phyloP scores from a whole-genome alignment of 1,140 invertebrate genomes.

The Halotydeus destructor region DNA sequence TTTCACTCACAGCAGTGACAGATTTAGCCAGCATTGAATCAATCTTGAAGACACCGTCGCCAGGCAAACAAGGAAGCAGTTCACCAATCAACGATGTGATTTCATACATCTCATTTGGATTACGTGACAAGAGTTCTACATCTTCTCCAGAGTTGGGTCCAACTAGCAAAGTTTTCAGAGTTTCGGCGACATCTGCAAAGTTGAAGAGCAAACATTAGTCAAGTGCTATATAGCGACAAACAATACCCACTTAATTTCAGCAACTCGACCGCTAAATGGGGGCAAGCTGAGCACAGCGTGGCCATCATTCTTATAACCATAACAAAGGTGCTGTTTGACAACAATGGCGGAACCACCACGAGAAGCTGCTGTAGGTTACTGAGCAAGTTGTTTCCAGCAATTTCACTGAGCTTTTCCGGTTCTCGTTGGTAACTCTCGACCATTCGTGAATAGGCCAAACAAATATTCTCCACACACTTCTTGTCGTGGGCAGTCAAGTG shows the following conservation, averaged over 20 bases:
- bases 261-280: slow-evolving; percentile 67
- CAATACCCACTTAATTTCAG: slow-evolving; percentile 48
- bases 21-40: slow-evolving; percentile 61
- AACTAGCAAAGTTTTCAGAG: slow-evolving; percentile 68
- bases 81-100: slow-evolving; percentile 88
- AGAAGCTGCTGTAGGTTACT: slow-evolving; percentile 80
- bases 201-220: slow-evolving; percentile 10
- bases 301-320: slow-evolving; percentile 85
- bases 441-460: slow-evolving; percentile 70
- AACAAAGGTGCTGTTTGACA: slow-evolving; percentile 82
- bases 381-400: slow-evolving; percentile 72
- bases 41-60: slow-evolving; percentile 79
- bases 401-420: slow-evolving; percentile 69
- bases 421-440: slow-evolving; percentile 92
- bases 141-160: slow-evolving; percentile 32
- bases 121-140: slow-evolving; percentile 33
- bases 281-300: slow-evolving; percentile 81
- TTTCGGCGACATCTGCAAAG: slow-evolving; percentile 60
- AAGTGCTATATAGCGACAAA: neutral
- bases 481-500: slow-evolving; percentile 77
- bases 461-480: slow-evolving; percentile 91
- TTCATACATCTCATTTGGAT: slow-evolving; percentile 85
- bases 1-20: slow-evolving; percentile 27
- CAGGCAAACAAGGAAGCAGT: slow-evolving; percentile 77
- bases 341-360: slow-evolving; percentile 71